These are phyloP conservation scores for Tineola bisselliella DNA, from an alignment of 2,888 invertebrate species.

Conservation along the genomic window DNA sequence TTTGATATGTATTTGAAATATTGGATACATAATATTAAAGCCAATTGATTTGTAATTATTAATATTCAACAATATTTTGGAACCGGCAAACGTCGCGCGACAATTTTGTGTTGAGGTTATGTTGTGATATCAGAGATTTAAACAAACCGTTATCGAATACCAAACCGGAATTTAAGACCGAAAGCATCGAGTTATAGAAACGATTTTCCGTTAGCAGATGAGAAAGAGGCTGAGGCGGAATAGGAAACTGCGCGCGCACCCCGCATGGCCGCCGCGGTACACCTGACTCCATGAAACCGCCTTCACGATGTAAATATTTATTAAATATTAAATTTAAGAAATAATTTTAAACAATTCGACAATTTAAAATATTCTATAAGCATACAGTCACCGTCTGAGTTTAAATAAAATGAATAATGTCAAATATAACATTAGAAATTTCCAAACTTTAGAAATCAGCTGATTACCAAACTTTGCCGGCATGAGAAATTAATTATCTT, in stretches of 20 bases:
- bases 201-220: not conserved
- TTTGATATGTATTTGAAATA: conserved; percentile 51
- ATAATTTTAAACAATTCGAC: not conserved
- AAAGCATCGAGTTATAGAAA: conserved; percentile 18
- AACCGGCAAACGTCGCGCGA: conserved; percentile 40
- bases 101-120: conserved; percentile 62
- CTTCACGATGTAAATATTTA: not conserved
- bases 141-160: conserved; percentile 38
- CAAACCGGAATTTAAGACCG: conserved; percentile 34
- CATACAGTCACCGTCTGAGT: not conserved
- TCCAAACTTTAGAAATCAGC: conserved; percentile 39
- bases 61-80: conserved; percentile 28
- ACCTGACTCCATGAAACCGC: conserved; percentile 41
- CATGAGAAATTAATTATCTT: too few relatives aligned
- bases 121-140: conserved; percentile 55
- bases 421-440: not conserved
- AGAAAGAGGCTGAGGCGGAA: not conserved
- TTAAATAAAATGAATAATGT: not conserved
- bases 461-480: conserved; percentile 62
- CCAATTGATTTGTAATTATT: conserved; percentile 1
- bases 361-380: not conserved
- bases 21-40: conserved; percentile 19
- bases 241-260: conserved; percentile 59
- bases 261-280: conserved; percentile 60
- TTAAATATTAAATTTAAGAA: not conserved